phyloP scores from a whole-genome alignment of 2,888 invertebrate genomes.

The Eledona agricola region DNA sequence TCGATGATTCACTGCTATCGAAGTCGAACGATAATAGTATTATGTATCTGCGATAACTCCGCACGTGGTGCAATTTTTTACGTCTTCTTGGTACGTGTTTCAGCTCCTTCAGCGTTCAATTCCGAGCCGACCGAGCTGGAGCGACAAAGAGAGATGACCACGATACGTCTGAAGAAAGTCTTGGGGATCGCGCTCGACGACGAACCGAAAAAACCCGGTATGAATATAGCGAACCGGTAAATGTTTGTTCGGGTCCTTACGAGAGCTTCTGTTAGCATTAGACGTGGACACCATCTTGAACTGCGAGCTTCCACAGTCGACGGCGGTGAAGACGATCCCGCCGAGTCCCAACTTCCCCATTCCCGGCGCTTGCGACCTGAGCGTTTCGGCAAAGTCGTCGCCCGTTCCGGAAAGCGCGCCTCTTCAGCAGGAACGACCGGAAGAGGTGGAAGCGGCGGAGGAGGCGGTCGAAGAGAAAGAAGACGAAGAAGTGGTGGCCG shows the following conservation, averaged over 20 bases:
- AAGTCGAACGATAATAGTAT: too few relatives aligned
- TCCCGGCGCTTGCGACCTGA: constrained; percentile 50
- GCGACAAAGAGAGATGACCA: constrained; percentile 86
- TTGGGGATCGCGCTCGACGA: constrained; percentile 80
- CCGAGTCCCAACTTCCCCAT: constrained; percentile 56
- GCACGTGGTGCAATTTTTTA: too few relatives aligned
- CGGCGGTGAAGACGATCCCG: constrained; percentile 49
- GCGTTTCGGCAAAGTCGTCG: constrained; percentile 11
- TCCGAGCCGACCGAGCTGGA: constrained; percentile 87
- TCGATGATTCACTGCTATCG: too few relatives aligned
- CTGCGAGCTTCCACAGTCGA: constrained; percentile 54
- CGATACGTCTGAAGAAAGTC: constrained; percentile 82
- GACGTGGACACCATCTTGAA: constrained; percentile 57
- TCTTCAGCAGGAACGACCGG: constrained; percentile 13
- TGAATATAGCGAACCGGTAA: too few relatives aligned
- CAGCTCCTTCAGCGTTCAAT: constrained; percentile 72
- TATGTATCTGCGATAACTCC: too few relatives aligned
- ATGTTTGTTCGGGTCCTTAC: too few relatives aligned
- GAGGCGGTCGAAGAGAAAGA: constrained; percentile 21
- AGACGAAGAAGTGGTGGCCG: constrained; percentile 20
- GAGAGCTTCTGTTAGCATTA: constrained; percentile 48
- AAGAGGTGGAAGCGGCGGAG: constrained; percentile 12
- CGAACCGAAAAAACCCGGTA: too few relatives aligned
- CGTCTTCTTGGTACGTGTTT: too few relatives aligned
- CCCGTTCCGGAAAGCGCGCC: constrained; percentile 12